phyloP scores from a whole-genome alignment of 2,888 invertebrate genomes.

The Phengaris arion region DNA sequence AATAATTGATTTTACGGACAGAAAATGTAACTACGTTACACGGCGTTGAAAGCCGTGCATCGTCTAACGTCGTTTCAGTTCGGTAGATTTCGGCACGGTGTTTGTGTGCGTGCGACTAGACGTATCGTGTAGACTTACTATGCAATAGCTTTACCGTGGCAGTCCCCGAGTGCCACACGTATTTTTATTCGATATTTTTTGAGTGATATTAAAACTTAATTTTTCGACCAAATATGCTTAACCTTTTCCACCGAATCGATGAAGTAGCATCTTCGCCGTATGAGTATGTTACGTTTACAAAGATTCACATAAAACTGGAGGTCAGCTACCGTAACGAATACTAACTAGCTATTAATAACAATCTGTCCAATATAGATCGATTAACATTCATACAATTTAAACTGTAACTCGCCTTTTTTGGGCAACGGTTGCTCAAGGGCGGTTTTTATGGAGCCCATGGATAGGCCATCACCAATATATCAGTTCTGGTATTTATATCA shows the following conservation, averaged over 20 bases:
- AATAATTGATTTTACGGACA: no score
- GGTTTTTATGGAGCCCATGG: neutral
- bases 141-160: no score
- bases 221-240: neutral
- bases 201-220: no score
- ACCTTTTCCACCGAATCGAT: neutral
- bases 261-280: neutral
- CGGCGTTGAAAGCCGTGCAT: no score
- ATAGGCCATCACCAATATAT: conserved; percentile 19
- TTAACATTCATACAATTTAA: conserved; percentile 35
- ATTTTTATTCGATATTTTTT: no score
- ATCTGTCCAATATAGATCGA: conserved; percentile 20
- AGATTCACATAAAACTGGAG: conserved; percentile 6
- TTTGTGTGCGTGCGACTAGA: no score
- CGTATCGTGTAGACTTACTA: no score
- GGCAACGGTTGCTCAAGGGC: conserved; percentile 33
- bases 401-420: conserved; percentile 30
- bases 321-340: neutral
- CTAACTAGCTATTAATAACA: neutral
- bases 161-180: no score
- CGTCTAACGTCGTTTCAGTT: no score
- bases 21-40: no score
- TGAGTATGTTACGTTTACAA: neutral
- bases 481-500: conserved; percentile 22
- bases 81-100: no score